Conservation (phyloP, 2,797 vertebrate species). For the Trematomus bernacchii region DNA sequence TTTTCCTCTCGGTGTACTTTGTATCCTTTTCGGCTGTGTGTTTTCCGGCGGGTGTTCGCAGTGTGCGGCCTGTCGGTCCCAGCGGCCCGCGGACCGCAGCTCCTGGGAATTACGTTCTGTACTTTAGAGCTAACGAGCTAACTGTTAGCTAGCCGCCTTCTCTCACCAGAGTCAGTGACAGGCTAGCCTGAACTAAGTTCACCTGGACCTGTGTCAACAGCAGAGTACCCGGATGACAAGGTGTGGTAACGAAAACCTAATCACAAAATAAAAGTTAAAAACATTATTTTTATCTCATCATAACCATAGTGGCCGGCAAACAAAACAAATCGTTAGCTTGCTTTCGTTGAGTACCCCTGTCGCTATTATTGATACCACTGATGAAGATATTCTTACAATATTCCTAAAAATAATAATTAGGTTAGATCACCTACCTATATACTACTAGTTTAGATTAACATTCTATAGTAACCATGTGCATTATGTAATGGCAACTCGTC, state of each 20-base stretch:
- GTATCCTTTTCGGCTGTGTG: conserved; percentile 88
- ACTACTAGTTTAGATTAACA: too few species aligned
- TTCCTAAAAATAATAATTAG: too few species aligned
- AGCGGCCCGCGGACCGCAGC: background rate
- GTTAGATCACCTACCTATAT: background rate
- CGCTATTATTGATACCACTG: background rate
- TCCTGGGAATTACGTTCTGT: accelerated
- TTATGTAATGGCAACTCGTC: background rate
- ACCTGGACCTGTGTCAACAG: background rate
- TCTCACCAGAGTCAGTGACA: background rate
- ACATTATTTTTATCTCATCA: background rate
- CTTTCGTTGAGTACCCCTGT: background rate
- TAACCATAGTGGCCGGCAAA: background rate
- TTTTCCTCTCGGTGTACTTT: conserved; percentile 96
- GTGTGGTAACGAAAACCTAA: background rate
- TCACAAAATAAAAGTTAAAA: accelerated
- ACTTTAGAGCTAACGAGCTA: conserved; percentile 13
- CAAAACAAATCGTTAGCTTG: background rate
- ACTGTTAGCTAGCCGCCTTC: conserved; percentile 45
- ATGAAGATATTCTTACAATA: background rate
- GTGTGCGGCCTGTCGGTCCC: background rate
- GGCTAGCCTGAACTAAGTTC: background rate
- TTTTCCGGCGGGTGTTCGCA: accelerated
- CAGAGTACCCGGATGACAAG: background rate
- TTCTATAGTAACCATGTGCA: too few species aligned